These are phyloP conservation scores for Strigops habroptila DNA, from an alignment of 2,113 vertebrate genomes.

Conservation along the genomic window DNA sequence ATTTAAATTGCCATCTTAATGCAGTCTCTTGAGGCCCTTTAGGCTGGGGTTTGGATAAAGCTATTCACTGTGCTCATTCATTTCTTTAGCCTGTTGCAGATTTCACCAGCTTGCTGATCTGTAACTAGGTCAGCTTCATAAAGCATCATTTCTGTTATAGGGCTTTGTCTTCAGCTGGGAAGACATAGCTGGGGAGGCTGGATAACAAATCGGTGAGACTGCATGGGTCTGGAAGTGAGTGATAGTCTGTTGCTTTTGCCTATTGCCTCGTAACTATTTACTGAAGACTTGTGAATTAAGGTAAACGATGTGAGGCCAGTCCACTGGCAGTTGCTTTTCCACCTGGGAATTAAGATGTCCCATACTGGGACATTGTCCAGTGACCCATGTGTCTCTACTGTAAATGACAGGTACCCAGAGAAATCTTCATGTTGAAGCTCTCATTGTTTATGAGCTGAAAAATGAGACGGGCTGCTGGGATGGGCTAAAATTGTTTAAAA, in stretches of 20 bases:
- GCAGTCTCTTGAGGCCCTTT: background rate
- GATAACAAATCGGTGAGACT: background rate
- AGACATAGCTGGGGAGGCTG: background rate
- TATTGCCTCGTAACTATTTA: background rate
- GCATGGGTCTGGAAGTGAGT: background rate
- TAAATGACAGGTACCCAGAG: background rate
- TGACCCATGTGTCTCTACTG: background rate
- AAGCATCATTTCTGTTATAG: background rate
- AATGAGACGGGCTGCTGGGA: background rate
- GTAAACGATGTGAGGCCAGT: rapidly evolving
- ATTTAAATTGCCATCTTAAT: background rate
- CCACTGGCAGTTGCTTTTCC: background rate
- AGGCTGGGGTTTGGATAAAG: background rate
- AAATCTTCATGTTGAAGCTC: background rate
- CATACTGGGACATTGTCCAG: background rate
- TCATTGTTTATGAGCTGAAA: background rate
- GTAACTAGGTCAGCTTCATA: conserved; percentile 3
- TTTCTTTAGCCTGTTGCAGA: background rate
- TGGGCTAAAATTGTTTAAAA: background rate
- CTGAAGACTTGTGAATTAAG: background rate
- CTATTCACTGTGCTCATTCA: background rate
- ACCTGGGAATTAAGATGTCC: background rate
- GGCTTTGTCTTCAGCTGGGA: background rate
- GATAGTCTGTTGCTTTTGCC: background rate
- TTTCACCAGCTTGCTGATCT: background rate